These are phyloP conservation scores for Ophion obscuratus DNA, from an alignment of 2,888 invertebrate species.

Conservation along the genomic window DNA sequence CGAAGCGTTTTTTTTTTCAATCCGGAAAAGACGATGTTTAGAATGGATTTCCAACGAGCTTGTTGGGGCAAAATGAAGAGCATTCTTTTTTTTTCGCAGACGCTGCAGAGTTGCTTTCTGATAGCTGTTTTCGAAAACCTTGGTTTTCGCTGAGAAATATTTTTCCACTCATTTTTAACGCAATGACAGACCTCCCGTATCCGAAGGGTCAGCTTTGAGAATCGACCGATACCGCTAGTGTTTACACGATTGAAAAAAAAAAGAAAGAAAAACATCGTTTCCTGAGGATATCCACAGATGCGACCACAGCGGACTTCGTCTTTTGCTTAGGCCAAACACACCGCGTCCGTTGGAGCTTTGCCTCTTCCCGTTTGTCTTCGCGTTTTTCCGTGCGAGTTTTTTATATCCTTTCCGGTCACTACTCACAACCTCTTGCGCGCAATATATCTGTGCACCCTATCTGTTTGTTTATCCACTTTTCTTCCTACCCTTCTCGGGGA, in stretches of 20 bases:
- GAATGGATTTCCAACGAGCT: no score
- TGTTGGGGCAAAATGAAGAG: no score
- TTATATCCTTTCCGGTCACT: slow-evolving; percentile 49
- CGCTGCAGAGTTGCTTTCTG: no score
- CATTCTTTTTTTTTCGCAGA: no score
- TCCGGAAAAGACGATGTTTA: no score
- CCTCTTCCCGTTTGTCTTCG: slow-evolving; percentile 42
- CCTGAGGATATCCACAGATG: slow-evolving; percentile 69
- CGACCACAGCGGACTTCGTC: slow-evolving; percentile 59
- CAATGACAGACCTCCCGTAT: not conserved
- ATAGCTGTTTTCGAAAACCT: not conserved
- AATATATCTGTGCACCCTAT: slow-evolving; percentile 33
- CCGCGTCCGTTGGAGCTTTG: slow-evolving; percentile 26
- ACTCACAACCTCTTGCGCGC: slow-evolving; percentile 29
- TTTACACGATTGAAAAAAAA: slow-evolving; percentile 22
- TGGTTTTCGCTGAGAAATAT: not conserved
- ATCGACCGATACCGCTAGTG: slow-evolving; percentile 27
- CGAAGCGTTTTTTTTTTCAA: no score
- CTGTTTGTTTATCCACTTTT: slow-evolving; percentile 52
- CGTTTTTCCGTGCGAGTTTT: slow-evolving; percentile 31
- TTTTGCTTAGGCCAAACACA: slow-evolving; percentile 35
- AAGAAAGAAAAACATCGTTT: slow-evolving; percentile 40
- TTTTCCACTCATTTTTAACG: not conserved
- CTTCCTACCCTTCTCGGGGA: slow-evolving; percentile 29
- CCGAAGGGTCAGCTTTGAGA: slow-evolving; percentile 15